Evolutionary conservation across 2,797 vertebrate genomes (phyloP).

Genomic region (Odontamblyopus lacepedii): DNA sequence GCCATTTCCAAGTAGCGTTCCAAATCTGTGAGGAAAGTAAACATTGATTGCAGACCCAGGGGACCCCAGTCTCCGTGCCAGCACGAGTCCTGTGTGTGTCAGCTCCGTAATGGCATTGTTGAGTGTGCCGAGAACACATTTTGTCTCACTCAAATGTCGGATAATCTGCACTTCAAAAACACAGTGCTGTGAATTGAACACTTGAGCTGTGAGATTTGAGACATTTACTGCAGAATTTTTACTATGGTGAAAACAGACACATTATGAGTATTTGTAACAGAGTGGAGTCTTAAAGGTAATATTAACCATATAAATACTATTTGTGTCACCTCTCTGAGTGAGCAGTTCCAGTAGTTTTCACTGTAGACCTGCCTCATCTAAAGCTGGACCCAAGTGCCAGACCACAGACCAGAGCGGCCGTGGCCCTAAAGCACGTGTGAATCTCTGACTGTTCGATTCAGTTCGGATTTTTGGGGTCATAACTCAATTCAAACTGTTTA

Average conservation of each 20-base stretch:
- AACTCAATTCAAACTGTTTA: too few species aligned
- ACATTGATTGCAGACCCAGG: constrained; percentile 57
- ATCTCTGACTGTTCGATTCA: too few species aligned
- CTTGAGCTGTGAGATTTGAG: constrained; percentile 13
- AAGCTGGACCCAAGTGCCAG: too few species aligned
- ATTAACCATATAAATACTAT: too few species aligned
- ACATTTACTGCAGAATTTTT: constrained; percentile 4
- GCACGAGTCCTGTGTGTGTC: constrained; percentile 53
- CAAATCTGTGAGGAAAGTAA: constrained; percentile 53
- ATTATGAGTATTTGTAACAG: too few species aligned
- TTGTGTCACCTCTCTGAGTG: too few species aligned
- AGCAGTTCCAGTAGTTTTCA: too few species aligned
- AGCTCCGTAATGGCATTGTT: constrained; percentile 66
- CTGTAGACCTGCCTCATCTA: too few species aligned
- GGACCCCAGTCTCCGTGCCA: constrained; percentile 38
- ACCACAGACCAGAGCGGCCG: too few species aligned
- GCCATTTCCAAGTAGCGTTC: constrained; percentile 42
- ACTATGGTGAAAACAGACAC: neutral
- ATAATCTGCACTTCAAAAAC: constrained; percentile 20
- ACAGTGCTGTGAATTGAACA: constrained; percentile 13
- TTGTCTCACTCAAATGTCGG: constrained; percentile 47
- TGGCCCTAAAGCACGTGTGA: too few species aligned
- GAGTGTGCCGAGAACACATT: constrained; percentile 61
- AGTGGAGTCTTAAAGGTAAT: too few species aligned
- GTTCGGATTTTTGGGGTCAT: too few species aligned